Conservation (phyloP, 2,113 vertebrate species). For the Platycercus adscitus region DNA sequence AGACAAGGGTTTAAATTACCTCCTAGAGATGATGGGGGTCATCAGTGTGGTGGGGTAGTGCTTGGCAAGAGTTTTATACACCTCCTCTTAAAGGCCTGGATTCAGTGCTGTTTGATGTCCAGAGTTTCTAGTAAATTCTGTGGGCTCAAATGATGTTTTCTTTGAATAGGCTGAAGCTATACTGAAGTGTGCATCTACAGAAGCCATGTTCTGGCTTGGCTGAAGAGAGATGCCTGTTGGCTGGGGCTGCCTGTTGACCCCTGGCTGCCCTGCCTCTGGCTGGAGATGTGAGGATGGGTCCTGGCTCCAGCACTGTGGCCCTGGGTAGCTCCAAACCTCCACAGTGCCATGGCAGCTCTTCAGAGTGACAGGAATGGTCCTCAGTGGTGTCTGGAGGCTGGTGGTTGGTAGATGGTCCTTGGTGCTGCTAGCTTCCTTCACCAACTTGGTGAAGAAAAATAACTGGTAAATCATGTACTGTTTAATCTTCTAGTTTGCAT, state of each 20-base stretch:
- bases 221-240: background rate
- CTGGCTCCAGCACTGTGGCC: background rate
- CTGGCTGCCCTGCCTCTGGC: background rate
- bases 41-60: background rate
- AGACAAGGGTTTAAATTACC: background rate
- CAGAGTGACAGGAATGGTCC: background rate
- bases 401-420: background rate
- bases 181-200: background rate
- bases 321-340: background rate
- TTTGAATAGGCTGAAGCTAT: background rate
- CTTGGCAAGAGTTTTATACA: background rate
- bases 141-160: fast-evolving
- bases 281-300: background rate
- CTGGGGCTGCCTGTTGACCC: background rate
- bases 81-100: background rate
- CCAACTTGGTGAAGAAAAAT: background rate
- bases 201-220: background rate
- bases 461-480: background rate
- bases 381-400: background rate
- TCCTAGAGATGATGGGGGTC: background rate
- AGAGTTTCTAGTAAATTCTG: background rate
- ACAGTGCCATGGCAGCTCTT: fast-evolving
- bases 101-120: background rate
- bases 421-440: background rate
- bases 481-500: background rate